Percentiles rank a stretch among this genome's conserved stretches.
These are phyloP conservation scores for Dipodomys merriami DNA, from an alignment of 2,113 vertebrate genomes.

Conservation along the genomic window DNA sequence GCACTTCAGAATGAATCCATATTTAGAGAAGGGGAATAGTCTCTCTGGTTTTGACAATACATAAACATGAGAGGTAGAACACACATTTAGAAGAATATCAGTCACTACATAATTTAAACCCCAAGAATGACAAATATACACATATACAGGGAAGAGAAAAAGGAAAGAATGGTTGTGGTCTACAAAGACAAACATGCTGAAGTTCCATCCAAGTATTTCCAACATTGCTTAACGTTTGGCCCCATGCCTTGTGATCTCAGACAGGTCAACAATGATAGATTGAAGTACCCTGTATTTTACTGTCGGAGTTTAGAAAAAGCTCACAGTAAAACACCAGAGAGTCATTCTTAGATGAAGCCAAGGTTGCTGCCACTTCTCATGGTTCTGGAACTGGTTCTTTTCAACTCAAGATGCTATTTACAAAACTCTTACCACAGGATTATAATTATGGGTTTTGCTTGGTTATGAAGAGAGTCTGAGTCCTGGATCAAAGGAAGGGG, in stretches of 20 bases:
- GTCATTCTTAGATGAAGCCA: neutral
- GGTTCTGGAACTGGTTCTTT: conserved; percentile 20
- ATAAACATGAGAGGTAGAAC: conserved; percentile 22
- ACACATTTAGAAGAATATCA: conserved; percentile 2
- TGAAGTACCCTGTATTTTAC: neutral
- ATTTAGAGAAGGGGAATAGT: neutral
- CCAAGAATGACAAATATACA: neutral
- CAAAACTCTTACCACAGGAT: conserved; percentile 45
- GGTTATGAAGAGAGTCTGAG: conserved; percentile 55
- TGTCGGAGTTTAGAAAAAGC: conserved; percentile 13
- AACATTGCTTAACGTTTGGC: neutral
- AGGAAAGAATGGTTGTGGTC: neutral
- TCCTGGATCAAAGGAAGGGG: conserved; percentile 54
- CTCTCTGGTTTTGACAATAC: conserved; percentile 29
- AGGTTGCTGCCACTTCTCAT: conserved; percentile 32
- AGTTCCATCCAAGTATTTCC: neutral
- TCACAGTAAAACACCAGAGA: neutral
- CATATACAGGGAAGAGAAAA: neutral
- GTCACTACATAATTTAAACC: neutral
- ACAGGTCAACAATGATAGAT: neutral
- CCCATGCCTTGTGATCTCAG: neutral
- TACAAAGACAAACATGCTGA: neutral
- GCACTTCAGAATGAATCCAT: conserved; percentile 32
- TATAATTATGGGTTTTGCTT: conserved; percentile 69
- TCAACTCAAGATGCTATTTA: conserved; percentile 70